Evolutionary conservation across 2,888 invertebrate species (phyloP), one percentile per base, ranked within the genome.

Genomic region (Smittia sp.): DNA sequence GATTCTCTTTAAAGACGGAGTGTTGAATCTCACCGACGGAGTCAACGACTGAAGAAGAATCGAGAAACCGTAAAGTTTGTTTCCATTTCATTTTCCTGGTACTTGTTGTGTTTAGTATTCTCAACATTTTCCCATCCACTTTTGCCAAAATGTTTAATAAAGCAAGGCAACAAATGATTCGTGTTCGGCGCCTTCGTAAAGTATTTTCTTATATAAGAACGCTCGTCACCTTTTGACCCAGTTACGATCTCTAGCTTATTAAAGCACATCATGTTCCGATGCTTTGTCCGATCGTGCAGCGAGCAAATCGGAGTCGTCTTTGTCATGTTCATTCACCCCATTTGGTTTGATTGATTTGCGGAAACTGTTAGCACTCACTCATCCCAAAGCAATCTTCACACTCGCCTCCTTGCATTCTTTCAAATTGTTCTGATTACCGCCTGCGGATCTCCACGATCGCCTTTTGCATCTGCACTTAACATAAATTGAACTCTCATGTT

Each of bases 141-240:
- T 46, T 46, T 46, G 46, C 46, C 46, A 58, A 58, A 58, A 22
- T 9, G 2, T 7, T 22, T 58, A 58, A 58, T 22, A 22, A 24
- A 58, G 13, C 52, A 18, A 18, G 3, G n/a, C 39, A 46, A 6
- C 4, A 46, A 46, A 18, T 18, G 52, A 6, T 32, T 32, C 32
- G 32, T 32, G 32, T 58, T 58, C n/a, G 4, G 63, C 25, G 63
- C n/a, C 25, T 63, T 63, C 15, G 15, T 32, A 32, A 46, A 46
- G 6, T 46, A 13, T 22, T 22, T n/a, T 22, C 58, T 58, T 58
- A 58, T 46, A 11, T 22, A 58, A 58, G 22, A 6, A 38, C 6
- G 2, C 58, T 4, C 22, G 22, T 58, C 63, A 63, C 63, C 63
- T 63, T 63, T 63, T 63, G 63, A 63, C 63, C 63, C 25, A 63